A percentile compares a stretch with the other conserved stretches of the same genome.
Conservation (phyloP, 2,797 vertebrate species). For the Antrozous pallidus region DNA sequence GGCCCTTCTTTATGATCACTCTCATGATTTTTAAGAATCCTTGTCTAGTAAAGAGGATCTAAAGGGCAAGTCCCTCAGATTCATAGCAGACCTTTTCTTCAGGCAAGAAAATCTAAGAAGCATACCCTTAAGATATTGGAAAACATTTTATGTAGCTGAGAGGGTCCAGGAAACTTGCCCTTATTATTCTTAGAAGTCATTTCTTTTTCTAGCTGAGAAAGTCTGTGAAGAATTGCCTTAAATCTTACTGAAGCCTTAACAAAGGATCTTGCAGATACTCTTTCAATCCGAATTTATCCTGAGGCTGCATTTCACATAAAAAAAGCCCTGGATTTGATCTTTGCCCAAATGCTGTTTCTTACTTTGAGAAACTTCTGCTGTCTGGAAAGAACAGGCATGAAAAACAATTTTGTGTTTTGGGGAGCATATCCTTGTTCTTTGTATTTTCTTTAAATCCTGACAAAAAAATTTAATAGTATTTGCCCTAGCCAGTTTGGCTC, state of each 20-base stretch:
- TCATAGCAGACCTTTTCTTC: neutral
- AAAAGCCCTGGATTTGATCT: slow-evolving; percentile 42
- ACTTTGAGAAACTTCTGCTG: slow-evolving; percentile 1
- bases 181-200: slow-evolving; percentile 40
- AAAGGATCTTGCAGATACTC: slow-evolving; percentile 9
- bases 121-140: neutral
- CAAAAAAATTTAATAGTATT: neutral
- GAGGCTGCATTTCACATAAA: slow-evolving; percentile 16
- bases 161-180: neutral
- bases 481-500: neutral
- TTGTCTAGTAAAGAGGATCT: neutral
- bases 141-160: slow-evolving; percentile 43
- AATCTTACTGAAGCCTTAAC: slow-evolving; percentile 42
- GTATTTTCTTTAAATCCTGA: neutral
- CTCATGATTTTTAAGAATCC: neutral
- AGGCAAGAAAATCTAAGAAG: slow-evolving; percentile 8
- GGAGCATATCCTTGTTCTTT: neutral
- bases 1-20: neutral
- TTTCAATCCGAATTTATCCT: slow-evolving; percentile 34
- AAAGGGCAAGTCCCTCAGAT: neutral
- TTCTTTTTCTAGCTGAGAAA: neutral
- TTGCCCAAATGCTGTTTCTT: slow-evolving; percentile 5
- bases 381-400: neutral
- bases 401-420: slow-evolving; percentile 9
- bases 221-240: slow-evolving; percentile 15